Conservation (phyloP, 2,888 invertebrate species). For the Nowickia ferox region DNA sequence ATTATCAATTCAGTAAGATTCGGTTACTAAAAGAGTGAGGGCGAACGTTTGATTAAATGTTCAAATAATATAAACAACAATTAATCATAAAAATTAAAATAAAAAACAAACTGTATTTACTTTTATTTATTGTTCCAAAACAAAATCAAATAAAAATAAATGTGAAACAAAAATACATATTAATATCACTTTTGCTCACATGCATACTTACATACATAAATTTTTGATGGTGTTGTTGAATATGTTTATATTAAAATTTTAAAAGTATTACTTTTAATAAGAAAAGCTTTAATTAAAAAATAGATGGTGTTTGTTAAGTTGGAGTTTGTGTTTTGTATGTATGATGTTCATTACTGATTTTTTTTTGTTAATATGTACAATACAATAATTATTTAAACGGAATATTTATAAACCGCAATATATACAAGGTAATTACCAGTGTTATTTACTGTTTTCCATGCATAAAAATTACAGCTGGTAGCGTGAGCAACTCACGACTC, state of each 20-base stretch:
- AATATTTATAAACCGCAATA: slow-evolving; percentile 38
- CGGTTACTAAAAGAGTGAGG: slow-evolving; percentile 33
- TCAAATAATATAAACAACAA: not conserved
- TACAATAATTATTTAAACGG: slow-evolving; percentile 20
- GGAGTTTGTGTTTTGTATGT: too few species aligned
- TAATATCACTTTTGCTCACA: too few species aligned
- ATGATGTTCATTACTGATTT: too few species aligned
- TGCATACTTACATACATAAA: too few species aligned
- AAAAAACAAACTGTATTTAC: not conserved
- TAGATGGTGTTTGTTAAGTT: too few species aligned
- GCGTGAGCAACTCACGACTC: not conserved
- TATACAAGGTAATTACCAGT: slow-evolving; percentile 49
- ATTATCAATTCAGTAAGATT: slow-evolving; percentile 50
- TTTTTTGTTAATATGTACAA: not conserved
- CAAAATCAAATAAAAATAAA: not conserved
- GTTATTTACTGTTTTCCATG: not conserved
- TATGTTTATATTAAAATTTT: too few species aligned
- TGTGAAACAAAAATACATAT: not conserved
- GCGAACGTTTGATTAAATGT: not conserved
- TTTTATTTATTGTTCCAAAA: not conserved
- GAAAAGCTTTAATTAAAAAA: too few species aligned
- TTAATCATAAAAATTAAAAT: not conserved
- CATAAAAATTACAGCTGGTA: not conserved
- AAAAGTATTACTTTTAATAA: too few species aligned
- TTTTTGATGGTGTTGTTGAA: too few species aligned